Evolutionary conservation across 1,140 invertebrate genomes (phyloP).

Genomic region (Halesus radiatus): DNA sequence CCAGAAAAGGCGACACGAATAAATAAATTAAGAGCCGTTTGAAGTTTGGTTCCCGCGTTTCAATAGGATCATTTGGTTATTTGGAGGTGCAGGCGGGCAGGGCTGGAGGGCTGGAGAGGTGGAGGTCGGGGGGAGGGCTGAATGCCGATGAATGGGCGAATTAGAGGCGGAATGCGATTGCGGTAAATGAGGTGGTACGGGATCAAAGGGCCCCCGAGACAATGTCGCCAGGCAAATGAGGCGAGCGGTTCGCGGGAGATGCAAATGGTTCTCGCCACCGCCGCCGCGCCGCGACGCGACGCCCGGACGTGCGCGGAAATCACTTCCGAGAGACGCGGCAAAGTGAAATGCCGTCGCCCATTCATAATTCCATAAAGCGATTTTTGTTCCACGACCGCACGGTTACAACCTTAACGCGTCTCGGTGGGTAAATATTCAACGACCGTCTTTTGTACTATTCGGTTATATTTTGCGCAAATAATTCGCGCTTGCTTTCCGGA

Average conservation of each 20-base stretch:
- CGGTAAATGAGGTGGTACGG: conserved; percentile 52
- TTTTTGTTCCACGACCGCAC: conserved; percentile 46
- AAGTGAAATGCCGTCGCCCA: conserved; percentile 46
- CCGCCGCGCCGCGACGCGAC: conserved; percentile 42
- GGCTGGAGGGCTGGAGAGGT: not conserved
- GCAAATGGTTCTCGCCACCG: conserved; percentile 39
- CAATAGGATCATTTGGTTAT: conserved; percentile 57
- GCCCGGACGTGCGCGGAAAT: conserved; percentile 38
- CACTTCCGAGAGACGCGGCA: conserved; percentile 37
- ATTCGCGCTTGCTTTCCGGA: conserved; percentile 26
- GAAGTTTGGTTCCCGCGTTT: conserved; percentile 55
- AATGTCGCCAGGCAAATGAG: conserved; percentile 45
- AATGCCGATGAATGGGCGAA: conserved; percentile 57
- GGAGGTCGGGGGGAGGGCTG: conserved; percentile 15
- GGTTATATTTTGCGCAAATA: conserved; percentile 38
- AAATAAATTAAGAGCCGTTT: conserved; percentile 58
- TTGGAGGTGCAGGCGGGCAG: conserved; percentile 23
- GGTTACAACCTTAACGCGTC: conserved; percentile 39
- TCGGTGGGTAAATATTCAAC: conserved; percentile 44
- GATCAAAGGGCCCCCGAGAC: conserved; percentile 46
- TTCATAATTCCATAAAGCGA: conserved; percentile 56
- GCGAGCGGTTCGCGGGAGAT: conserved; percentile 42
- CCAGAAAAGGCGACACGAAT: conserved; percentile 50
- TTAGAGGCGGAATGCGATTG: conserved; percentile 55
- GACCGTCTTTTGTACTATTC: conserved; percentile 37